A percentile compares a stretch with the other conserved stretches of the same genome.
phyloP scores from a whole-genome alignment of 1,140 invertebrate species.

The Diorhabda elongata region DNA sequence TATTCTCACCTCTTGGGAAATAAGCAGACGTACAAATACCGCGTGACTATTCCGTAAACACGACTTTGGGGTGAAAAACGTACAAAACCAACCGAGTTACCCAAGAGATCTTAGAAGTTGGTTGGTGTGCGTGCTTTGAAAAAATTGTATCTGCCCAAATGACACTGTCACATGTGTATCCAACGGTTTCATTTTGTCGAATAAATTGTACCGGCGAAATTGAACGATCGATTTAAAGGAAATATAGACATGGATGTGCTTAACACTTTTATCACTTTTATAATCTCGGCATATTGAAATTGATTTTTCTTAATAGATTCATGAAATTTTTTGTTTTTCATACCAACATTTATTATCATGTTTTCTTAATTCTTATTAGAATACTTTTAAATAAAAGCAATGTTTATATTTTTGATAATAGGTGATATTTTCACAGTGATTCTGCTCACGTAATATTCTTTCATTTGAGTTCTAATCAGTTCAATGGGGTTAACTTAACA shows the following conservation, averaged over 20 bases:
- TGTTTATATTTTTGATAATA: no score
- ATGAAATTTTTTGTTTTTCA: no score
- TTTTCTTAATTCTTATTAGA: no score
- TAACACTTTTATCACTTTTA: not conserved
- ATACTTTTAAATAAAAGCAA: no score
- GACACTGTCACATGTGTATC: conserved; percentile 26
- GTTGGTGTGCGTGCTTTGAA: conserved; percentile 26
- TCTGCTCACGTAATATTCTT: no score
- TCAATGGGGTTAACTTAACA: no score
- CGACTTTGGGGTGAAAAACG: conserved; percentile 4
- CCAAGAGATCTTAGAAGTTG: conserved; percentile 2
- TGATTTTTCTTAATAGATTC: no score
- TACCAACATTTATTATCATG: no score
- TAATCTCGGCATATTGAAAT: no score
- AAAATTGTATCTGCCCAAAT: conserved; percentile 20
- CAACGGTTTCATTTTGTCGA: conserved; percentile 15
- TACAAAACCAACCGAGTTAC: not conserved
- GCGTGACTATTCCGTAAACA: conserved; percentile 12
- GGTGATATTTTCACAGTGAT: no score
- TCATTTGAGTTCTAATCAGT: no score
- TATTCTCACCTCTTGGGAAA: conserved; percentile 10
- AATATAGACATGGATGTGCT: not conserved
- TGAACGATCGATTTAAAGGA: conserved; percentile 5
- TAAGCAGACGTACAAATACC: conserved; percentile 4
- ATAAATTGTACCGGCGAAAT: conserved; percentile 11